Conservation (phyloP, 2,888 invertebrate species). For the Meghimatium bilineatum region DNA sequence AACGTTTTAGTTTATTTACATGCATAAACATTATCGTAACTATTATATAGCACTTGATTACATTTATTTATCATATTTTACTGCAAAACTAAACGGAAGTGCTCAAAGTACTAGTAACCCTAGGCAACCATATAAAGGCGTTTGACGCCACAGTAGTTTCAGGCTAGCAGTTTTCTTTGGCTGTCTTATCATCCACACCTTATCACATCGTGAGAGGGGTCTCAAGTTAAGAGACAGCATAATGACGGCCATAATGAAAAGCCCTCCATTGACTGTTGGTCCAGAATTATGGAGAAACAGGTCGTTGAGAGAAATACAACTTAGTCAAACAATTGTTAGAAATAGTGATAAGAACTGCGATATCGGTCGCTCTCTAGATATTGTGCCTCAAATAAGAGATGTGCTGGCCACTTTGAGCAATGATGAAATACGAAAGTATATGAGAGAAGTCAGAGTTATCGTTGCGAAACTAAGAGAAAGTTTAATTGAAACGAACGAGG, state of each 20-base stretch:
- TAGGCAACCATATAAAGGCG: conserved; percentile 53
- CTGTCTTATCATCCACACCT: neutral
- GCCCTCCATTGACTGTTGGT: conserved; percentile 67
- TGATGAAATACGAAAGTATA: conserved; percentile 75
- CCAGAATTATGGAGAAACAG: conserved; percentile 75
- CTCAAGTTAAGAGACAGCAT: neutral
- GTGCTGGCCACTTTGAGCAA: conserved; percentile 75
- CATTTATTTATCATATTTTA: conserved; percentile 14
- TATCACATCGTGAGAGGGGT: neutral
- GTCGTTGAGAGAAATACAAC: conserved; percentile 73
- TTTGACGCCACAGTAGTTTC: conserved; percentile 36
- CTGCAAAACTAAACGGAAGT: conserved; percentile 46
- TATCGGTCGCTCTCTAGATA: conserved; percentile 72
- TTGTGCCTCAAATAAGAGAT: conserved; percentile 75
- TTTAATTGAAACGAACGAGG: conserved; percentile 75
- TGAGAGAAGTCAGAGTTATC: conserved; percentile 73
- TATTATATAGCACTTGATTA: neutral
- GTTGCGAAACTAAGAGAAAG: conserved; percentile 75
- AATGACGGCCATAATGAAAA: conserved; percentile 48
- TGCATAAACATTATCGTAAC: neutral
- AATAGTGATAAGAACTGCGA: conserved; percentile 73
- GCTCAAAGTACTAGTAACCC: conserved; percentile 47
- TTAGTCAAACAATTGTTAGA: conserved; percentile 71
- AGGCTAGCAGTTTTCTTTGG: neutral
- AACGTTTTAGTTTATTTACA: neutral